Base-by-base conservation (phyloP, 2,797 vertebrate genomes). In the Schizothorax lantsangensis region DNA sequence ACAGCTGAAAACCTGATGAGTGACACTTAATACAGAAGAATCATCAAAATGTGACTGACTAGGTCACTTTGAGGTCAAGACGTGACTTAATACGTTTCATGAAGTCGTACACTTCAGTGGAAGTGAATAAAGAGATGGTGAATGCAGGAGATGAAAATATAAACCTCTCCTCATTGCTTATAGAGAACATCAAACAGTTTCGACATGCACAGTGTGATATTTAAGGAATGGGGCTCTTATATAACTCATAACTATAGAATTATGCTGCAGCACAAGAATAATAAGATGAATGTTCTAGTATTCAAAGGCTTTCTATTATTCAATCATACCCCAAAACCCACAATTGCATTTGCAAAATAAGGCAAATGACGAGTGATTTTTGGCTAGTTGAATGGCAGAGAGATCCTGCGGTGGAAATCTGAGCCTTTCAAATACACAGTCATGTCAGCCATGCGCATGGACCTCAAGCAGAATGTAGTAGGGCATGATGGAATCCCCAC, bases 401-500 rank as follows among this genome's bases (percentile, higher is more conserved):
- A 49, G 21, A 71, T 54, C 30, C 69, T 83, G 71, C 9, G 30
- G 36, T 57, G 36, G 88, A 87, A 87, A 89, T 79, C 19, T 15
- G 85, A 89, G 81, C 40, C 12, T 33, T 21, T 73, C 19, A 81
- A 77, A 72, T 10, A 81, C 19, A 68, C 49, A 40, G 73, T 74
- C 71, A 62, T 79, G 19, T 38, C n/a, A 81, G 73, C 66, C 73
- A 84, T 91, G 82, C 89, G 87, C 90, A 93, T 91, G 92, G 91
- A 92, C 90, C 89, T 84, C 88, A 89, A 84, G 89, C 88, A 91
- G 93, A 93, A 94, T 93, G 92, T 91, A 89, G 87, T 91, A 84
- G 81, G 86, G 91, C 90, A 91, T 87, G 89, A 92, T 89, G 90
- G 93, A 91, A 93, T 92, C 91, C 90, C 92, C 59, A 1, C 6